A percentile compares a stretch with the other conserved stretches of the same genome.
Conservation (phyloP, 2,113 vertebrate species). For the Pseudois nayaur region DNA sequence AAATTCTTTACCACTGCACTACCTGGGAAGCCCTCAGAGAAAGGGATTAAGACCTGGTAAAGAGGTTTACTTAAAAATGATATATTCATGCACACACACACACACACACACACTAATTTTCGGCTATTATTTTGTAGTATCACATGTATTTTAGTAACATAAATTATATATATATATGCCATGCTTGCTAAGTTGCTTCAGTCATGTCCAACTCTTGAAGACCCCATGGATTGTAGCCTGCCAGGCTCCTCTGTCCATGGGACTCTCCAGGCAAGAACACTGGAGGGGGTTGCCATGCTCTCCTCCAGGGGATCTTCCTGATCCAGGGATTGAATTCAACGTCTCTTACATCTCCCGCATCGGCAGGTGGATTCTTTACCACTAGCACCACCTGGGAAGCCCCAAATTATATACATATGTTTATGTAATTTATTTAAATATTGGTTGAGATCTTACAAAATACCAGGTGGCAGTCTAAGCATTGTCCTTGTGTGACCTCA, state of each 20-base stretch:
- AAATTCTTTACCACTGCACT: background rate
- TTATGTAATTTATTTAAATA: background rate
- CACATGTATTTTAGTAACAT: background rate
- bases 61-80: background rate
- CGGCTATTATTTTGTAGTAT: background rate
- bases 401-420: background rate
- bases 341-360: background rate
- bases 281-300: background rate
- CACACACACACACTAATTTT: background rate
- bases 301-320: background rate
- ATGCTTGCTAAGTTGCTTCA: background rate
- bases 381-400: background rate
- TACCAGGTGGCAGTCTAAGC: background rate
- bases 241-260: background rate
- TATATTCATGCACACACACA: accelerated
- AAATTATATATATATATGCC: background rate
- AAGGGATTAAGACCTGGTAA: background rate
- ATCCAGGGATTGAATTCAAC: background rate
- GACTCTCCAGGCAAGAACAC: background rate
- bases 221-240: background rate
- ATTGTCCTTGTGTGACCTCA: background rate
- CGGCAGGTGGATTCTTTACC: background rate
- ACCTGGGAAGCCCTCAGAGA: background rate
- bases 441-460: background rate
- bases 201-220: background rate